phyloP scores from a whole-genome alignment of 2,888 invertebrate species.

The Volucella inflata region DNA sequence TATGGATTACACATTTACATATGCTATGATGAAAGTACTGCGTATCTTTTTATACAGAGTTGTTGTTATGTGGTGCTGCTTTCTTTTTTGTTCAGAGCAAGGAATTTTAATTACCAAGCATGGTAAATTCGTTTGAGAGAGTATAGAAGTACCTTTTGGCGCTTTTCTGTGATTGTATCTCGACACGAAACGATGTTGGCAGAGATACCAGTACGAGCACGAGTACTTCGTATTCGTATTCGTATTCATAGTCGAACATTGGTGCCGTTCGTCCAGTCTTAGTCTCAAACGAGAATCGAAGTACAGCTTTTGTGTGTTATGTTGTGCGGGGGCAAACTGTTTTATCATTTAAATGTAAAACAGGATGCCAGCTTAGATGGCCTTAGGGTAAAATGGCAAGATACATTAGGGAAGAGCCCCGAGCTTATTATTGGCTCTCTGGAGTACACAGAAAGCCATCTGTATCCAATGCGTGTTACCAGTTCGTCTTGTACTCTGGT shows the following conservation, averaged over 20 bases:
- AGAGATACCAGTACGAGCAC: constrained; percentile 36
- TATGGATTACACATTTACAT: no score
- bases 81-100: constrained; percentile 58
- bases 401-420: constrained; percentile 68
- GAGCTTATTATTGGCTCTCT: constrained; percentile 56
- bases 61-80: background rate
- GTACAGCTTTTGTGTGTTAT: constrained; percentile 61
- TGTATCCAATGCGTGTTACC: constrained; percentile 56
- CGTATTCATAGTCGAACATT: constrained; percentile 21
- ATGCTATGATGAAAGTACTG: no score
- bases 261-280: constrained; percentile 33
- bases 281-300: background rate
- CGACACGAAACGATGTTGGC: constrained; percentile 73
- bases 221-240: no score
- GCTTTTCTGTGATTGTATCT: constrained; percentile 75
- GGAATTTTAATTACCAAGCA: constrained; percentile 74
- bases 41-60: no score
- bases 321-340: constrained; percentile 69
- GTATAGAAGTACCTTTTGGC: constrained; percentile 67
- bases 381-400: constrained; percentile 59
- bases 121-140: constrained; percentile 67
- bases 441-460: constrained; percentile 34
- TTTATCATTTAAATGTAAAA: constrained; percentile 76
- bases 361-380: constrained; percentile 68
- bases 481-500: constrained; percentile 46